Base-by-base conservation (phyloP, 2,888 invertebrate species). In the Molanna angustata region DNA sequence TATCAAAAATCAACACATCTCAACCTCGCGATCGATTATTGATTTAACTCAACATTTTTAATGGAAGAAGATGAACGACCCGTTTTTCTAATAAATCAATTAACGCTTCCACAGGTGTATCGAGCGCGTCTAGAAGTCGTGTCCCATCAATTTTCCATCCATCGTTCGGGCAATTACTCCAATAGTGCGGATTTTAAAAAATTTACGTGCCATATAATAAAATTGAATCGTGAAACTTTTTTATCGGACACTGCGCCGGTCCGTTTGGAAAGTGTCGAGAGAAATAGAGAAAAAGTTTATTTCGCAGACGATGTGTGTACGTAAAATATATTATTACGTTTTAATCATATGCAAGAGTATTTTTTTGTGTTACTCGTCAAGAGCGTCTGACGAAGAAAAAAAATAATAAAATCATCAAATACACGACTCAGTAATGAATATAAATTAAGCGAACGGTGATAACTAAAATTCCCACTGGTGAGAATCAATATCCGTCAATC, bases 401-500 rank as follows among this genome's bases (percentile, higher is more conserved):
- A 55, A 40, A 41, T 56, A 52, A 56, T 52, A 56, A 56, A 52
- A 49, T 52, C 56, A 56, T 52, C 52, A 49, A 40, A 13, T 14
- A 27, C 44, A 27, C 20, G 40, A 22, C 45, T 19, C 11, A 7
- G 41, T 57, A 57, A 54, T 57, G 57, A 52, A 54, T 57, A 52
- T 54, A 52, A 57, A 57, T 57, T 54, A 49, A 54, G 45, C 48
- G 33, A 20, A 37, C 56, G 56, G 49, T 53, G 49, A 54, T 52
- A 57, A 48, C 44, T 32, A 45, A 49, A 18, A 44, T 54, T 52
- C 43, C 45, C 49, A 49, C 54, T 49, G 45, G 49, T 49, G 42
- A 54, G 49, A 57, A 54, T 46, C 52, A 57, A 52, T 54, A 54
- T 49, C 39, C 52, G 57, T 57, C 57, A 57, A 57, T 57, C 57